Evolutionary conservation across 2,797 vertebrate species (phyloP).

Genomic region (Acrossocheilus fasciatus): DNA sequence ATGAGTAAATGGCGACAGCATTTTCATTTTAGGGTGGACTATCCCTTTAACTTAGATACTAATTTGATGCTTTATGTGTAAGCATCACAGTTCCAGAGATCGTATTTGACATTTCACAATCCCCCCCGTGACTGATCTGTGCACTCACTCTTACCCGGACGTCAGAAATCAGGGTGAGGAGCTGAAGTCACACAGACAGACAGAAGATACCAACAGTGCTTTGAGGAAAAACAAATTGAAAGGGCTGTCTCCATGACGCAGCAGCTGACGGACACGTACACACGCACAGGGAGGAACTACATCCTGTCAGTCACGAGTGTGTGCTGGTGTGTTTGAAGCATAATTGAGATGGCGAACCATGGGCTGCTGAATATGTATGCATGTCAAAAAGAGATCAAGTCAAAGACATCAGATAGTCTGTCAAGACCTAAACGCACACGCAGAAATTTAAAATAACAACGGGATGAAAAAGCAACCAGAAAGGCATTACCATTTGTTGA

Average conservation of each 20-base stretch:
- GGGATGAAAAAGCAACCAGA: background rate
- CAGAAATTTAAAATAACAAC: background rate
- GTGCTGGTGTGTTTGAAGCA: conserved; percentile 7
- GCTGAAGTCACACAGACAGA: conserved; percentile 26
- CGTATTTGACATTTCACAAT: conserved; percentile 37
- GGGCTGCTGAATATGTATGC: conserved; percentile 59
- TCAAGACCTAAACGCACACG: conserved; percentile 53
- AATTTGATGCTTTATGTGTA: background rate
- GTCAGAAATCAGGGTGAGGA: conserved; percentile 19
- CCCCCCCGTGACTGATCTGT: conserved; percentile 15
- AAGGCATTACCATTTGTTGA: background rate
- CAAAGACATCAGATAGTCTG: conserved; percentile 67
- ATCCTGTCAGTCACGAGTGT: conserved; percentile 37
- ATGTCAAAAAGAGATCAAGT: conserved; percentile 68
- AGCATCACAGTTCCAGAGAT: background rate
- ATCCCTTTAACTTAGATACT: background rate
- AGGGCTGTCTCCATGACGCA: conserved; percentile 29
- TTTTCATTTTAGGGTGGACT: background rate
- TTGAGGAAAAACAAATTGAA: conserved; percentile 38
- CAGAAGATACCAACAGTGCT: conserved; percentile 16
- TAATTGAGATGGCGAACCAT: conserved; percentile 42
- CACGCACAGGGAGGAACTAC: conserved; percentile 4
- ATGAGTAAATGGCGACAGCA: background rate
- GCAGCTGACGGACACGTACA: conserved; percentile 27
- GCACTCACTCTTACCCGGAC: conserved; percentile 11